phyloP scores from a whole-genome alignment of 1,140 invertebrate genomes.

The Danaus plexippus region DNA sequence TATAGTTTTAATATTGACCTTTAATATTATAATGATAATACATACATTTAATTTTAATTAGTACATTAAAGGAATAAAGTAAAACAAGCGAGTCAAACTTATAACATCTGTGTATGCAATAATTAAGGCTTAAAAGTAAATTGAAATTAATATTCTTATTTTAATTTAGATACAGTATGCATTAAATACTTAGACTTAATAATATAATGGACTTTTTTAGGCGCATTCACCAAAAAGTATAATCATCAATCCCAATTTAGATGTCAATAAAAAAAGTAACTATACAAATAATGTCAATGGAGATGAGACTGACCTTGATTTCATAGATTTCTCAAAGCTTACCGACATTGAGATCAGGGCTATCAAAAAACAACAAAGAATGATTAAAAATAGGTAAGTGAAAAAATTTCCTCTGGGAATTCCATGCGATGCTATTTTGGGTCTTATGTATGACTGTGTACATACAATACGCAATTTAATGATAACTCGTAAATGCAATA shows the following conservation, averaged over 20 bases:
- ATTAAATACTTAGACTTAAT: too few species aligned
- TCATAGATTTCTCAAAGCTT: conserved; percentile 31
- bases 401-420: background rate
- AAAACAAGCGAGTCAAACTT: too few species aligned
- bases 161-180: too few species aligned
- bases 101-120: too few species aligned
- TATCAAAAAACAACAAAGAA: conserved; percentile 87
- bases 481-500: too few species aligned
- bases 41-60: too few species aligned
- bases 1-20: too few species aligned
- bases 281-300: conserved; percentile 9
- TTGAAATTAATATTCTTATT: too few species aligned
- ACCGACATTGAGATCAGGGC: conserved; percentile 55
- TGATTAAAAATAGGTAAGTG: conserved; percentile 85
- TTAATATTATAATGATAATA: too few species aligned
- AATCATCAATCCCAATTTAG: conserved; percentile 33
- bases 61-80: too few species aligned
- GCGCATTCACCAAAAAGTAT: conserved; percentile 24
- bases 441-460: background rate
- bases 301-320: conserved; percentile 11
- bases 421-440: background rate
- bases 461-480: too few species aligned
- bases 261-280: conserved; percentile 9
- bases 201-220: conserved; percentile 15
- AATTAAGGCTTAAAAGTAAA: too few species aligned